These are phyloP conservation scores for Clostera curtula DNA, from an alignment of 2,888 invertebrate genomes.

Conservation along the genomic window DNA sequence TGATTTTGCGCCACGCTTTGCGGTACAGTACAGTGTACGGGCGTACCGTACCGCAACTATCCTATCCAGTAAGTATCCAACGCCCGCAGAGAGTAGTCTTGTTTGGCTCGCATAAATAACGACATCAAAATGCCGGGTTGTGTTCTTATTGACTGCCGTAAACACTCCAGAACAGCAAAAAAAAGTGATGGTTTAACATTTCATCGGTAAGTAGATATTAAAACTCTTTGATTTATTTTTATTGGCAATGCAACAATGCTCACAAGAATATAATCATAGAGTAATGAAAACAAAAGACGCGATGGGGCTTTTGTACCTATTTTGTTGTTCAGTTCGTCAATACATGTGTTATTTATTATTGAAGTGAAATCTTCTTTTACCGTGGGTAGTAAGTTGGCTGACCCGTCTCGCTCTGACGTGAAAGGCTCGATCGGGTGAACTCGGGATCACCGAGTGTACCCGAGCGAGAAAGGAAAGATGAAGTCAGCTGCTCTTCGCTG, in stretches of 20 bases:
- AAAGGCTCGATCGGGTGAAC: too few relatives aligned
- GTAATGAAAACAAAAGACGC: slow-evolving; percentile 3
- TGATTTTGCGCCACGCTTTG: too few relatives aligned
- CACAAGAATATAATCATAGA: slow-evolving; percentile 2
- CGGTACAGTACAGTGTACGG: too few relatives aligned
- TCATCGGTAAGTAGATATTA: slow-evolving; percentile 3
- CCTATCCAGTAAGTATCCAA: too few relatives aligned
- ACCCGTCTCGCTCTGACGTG: too few relatives aligned
- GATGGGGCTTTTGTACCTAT: not conserved
- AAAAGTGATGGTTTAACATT: too few relatives aligned
- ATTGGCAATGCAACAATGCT: slow-evolving; percentile 2
- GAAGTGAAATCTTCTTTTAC: slow-evolving; percentile 1
- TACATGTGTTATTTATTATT: slow-evolving; percentile 2
- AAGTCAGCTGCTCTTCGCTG: too few relatives aligned
- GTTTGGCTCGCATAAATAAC: too few relatives aligned
- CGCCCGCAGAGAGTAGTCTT: not conserved
- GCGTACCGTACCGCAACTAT: too few relatives aligned
- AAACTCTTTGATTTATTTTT: not conserved
- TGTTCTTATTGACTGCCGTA: slow-evolving; percentile 2
- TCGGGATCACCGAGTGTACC: too few relatives aligned
- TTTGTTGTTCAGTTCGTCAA: not conserved
- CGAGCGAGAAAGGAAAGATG: too few relatives aligned
- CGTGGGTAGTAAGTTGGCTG: too few relatives aligned
- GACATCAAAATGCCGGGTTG: slow-evolving; percentile 3
- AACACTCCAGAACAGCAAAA: slow-evolving; percentile 3